phyloP scores from a whole-genome alignment of 2,797 vertebrate species.

The Rhinella marina region DNA sequence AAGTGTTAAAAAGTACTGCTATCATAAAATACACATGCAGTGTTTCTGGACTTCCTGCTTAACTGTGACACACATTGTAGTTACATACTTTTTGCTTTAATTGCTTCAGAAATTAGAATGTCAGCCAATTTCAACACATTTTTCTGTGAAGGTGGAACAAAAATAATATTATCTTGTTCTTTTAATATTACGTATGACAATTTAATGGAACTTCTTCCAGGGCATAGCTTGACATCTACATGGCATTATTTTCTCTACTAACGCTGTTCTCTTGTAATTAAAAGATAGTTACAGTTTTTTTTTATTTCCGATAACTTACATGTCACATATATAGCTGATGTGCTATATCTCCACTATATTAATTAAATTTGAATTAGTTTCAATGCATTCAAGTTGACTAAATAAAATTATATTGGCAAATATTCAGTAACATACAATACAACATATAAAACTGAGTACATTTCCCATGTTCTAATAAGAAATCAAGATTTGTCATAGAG shows the following conservation, averaged over 20 bases:
- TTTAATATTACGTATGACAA: slow-evolving; percentile 53
- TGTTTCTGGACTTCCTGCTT: slow-evolving; percentile 32
- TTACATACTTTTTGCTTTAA: slow-evolving; percentile 24
- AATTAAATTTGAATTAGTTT: not conserved
- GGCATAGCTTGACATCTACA: slow-evolving; percentile 37
- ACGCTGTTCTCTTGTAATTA: slow-evolving; percentile 21
- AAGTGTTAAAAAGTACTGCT: not conserved
- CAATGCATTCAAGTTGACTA: not conserved
- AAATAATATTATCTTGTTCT: slow-evolving; percentile 60
- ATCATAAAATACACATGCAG: slow-evolving; percentile 18
- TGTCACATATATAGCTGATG: slow-evolving; percentile 5
- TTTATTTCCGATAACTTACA: not conserved
- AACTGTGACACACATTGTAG: slow-evolving; percentile 12
- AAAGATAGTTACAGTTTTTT: slow-evolving; percentile 32
- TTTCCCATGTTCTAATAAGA: not conserved
- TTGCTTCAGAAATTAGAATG: slow-evolving; percentile 34
- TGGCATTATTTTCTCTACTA: slow-evolving; percentile 36
- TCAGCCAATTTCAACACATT: slow-evolving; percentile 56
- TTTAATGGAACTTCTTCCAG: slow-evolving; percentile 48
- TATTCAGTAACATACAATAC: not conserved
- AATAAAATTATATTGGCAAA: not conserved
- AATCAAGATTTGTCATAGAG: not conserved
- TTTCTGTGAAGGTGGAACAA: slow-evolving; percentile 49
- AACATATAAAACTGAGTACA: not conserved
- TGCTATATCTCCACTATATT: not conserved